These are phyloP conservation scores for Nyctibius grandis DNA, from an alignment of 2,797 vertebrate species.

Conservation along the genomic window DNA sequence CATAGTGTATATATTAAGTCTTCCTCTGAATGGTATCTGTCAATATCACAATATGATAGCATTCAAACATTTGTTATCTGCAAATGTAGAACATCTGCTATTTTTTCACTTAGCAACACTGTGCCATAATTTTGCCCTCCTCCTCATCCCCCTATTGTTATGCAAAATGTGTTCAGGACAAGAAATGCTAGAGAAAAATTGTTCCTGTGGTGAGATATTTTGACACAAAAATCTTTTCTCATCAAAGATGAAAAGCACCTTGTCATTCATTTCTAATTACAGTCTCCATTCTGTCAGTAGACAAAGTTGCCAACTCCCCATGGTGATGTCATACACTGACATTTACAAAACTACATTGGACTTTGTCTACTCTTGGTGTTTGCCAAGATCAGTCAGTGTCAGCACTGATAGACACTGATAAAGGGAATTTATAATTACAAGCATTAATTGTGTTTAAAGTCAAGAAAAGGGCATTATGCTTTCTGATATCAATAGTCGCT, in stretches of 20 bases:
- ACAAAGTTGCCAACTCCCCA: conserved; percentile 17
- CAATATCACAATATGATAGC: conserved; percentile 41
- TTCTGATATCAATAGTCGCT: conserved; percentile 12
- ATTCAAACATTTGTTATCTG: conserved; percentile 41
- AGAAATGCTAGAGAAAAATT: conserved; percentile 59
- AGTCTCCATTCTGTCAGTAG: conserved; percentile 23
- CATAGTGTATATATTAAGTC: background rate
- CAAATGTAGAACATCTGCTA: conserved; percentile 33
- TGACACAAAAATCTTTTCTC: conserved; percentile 66
- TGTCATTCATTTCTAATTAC: conserved; percentile 72
- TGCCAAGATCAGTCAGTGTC: background rate
- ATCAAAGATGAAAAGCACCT: conserved; percentile 65
- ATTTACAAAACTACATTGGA: conserved; percentile 18
- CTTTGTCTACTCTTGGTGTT: background rate
- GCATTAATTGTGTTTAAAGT: background rate
- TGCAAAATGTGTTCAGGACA: conserved; percentile 59
- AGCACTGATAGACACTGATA: background rate
- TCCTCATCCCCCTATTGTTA: conserved; percentile 3
- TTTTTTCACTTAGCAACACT: conserved; percentile 65
- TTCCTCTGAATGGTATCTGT: background rate
- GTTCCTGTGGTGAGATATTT: conserved; percentile 64
- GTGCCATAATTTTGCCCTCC: conserved; percentile 2
- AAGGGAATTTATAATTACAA: conserved; percentile 16
- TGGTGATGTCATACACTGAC: conserved; percentile 36
- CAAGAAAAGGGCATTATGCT: background rate